Conservation (phyloP, 2,888 invertebrate genomes). For the Noctua janthe region DNA sequence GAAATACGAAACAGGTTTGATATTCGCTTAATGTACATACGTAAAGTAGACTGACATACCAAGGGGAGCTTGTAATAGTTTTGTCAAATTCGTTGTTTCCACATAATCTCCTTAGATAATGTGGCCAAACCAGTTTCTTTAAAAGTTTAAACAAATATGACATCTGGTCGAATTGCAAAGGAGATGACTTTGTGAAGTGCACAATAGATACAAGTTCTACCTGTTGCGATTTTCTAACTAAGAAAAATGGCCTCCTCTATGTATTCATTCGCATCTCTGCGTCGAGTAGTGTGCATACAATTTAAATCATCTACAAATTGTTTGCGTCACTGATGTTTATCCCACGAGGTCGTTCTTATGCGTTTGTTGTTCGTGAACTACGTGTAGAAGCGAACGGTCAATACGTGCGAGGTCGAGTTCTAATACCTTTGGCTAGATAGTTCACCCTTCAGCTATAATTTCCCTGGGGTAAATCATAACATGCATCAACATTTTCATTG, state of each 20-base stretch:
- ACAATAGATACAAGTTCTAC: conserved; percentile 59
- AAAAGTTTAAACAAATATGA: conserved; percentile 13
- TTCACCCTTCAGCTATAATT: conserved; percentile 42
- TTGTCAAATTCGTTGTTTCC: conserved; percentile 15
- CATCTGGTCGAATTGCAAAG: conserved; percentile 36
- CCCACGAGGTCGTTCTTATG: conserved; percentile 67
- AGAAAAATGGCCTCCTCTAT: conserved; percentile 59
- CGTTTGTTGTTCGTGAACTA: conserved; percentile 66
- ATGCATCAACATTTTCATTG: conserved; percentile 34
- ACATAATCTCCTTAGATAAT: conserved; percentile 17
- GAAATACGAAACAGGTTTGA: conserved; percentile 35
- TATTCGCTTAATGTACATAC: conserved; percentile 21
- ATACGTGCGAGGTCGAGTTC: conserved; percentile 49
- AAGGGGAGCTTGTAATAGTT: conserved; percentile 5
- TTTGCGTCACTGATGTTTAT: conserved; percentile 73
- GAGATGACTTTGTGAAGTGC: conserved; percentile 27
- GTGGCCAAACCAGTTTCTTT: conserved; percentile 25
- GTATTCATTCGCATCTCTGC: conserved; percentile 53
- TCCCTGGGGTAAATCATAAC: conserved; percentile 38
- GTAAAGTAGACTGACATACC: conserved; percentile 34
- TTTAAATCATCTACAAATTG: conserved; percentile 68
- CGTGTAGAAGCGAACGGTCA: conserved; percentile 51
- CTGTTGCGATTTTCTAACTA: conserved; percentile 65
- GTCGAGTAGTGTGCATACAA: conserved; percentile 66
- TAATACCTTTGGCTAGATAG: conserved; percentile 26